phyloP scores from a whole-genome alignment of 2,797 vertebrate species.

The Champsocephalus esox region DNA sequence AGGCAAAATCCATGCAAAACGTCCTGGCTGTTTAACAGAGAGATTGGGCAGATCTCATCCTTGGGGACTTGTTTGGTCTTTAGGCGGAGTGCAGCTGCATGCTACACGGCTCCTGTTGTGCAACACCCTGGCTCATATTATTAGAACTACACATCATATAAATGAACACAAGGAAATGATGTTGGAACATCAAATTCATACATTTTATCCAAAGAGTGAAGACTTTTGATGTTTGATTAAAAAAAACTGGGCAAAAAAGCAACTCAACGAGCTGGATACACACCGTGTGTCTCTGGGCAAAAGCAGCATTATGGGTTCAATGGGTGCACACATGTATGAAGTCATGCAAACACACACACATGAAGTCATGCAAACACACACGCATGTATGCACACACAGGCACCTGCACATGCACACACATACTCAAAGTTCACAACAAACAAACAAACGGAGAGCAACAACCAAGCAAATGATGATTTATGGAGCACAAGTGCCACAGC shows the following conservation, averaged over 20 bases:
- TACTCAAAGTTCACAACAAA: background rate
- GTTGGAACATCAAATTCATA: constrained; percentile 21
- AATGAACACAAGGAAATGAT: constrained; percentile 19
- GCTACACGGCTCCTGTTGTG: constrained; percentile 47
- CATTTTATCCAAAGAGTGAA: constrained; percentile 19
- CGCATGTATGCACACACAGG: constrained; percentile 15
- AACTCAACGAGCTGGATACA: background rate
- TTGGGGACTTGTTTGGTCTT: constrained; percentile 53
- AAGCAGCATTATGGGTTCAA: constrained; percentile 20
- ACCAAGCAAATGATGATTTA: constrained; percentile 27
- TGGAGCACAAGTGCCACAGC: constrained; percentile 17
- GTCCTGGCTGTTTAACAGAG: constrained; percentile 22
- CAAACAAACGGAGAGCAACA: background rate
- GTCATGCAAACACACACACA: background rate
- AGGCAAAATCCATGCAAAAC: constrained; percentile 38
- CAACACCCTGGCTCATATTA: constrained; percentile 46
- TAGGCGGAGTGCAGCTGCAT: constrained; percentile 42
- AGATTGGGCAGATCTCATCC: constrained; percentile 28
- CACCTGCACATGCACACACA: constrained; percentile 18
- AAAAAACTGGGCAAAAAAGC: constrained; percentile 18
- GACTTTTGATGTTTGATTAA: constrained; percentile 24
- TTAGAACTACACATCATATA: constrained; percentile 60
- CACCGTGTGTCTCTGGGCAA: constrained; percentile 20
- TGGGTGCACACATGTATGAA: constrained; percentile 30
- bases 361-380: constrained; percentile 15